phyloP scores from a whole-genome alignment of 2,888 invertebrate species.

The Epicampocera succincta region DNA sequence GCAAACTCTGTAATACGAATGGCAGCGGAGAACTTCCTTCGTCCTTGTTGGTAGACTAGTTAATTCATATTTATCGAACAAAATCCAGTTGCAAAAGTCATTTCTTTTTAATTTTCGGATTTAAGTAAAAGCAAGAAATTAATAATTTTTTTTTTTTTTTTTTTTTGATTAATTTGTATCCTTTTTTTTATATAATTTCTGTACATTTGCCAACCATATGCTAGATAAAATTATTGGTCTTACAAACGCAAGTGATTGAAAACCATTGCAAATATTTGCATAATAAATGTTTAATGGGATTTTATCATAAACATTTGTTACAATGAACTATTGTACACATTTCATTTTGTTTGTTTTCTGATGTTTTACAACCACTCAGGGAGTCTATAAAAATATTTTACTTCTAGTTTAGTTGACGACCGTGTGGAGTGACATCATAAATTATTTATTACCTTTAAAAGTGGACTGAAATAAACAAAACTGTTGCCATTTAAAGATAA shows the following conservation, averaged over 20 bases:
- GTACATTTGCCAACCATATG: constrained; percentile 30
- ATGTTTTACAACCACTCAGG: constrained; percentile 33
- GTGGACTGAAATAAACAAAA: background rate
- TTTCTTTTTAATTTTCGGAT: too few species aligned
- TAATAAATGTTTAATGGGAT: constrained; percentile 33
- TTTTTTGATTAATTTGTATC: too few species aligned
- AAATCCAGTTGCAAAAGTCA: too few species aligned
- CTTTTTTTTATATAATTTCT: background rate
- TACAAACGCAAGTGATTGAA: constrained; percentile 14
- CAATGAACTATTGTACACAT: constrained; percentile 3
- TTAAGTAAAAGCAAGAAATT: too few species aligned
- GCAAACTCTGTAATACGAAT: too few species aligned
- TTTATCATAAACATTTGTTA: constrained; percentile 14
- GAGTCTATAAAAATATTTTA: constrained; percentile 63
- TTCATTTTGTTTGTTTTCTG: constrained; percentile 33
- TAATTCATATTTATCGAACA: too few species aligned
- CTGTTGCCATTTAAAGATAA: constrained; percentile 17
- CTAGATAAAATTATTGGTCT: background rate
- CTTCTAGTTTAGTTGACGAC: constrained; percentile 51
- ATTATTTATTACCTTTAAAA: constrained; percentile 33
- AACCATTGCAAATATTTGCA: constrained; percentile 57
- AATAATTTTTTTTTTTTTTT: too few species aligned
- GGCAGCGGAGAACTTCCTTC: too few species aligned
- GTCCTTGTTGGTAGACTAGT: too few species aligned
- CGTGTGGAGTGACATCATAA: constrained; percentile 36